Evolutionary conservation across 1,140 invertebrate genomes (phyloP), one percentile per base, ranked within the genome.

Genomic region (Agrilus planipennis): DNA sequence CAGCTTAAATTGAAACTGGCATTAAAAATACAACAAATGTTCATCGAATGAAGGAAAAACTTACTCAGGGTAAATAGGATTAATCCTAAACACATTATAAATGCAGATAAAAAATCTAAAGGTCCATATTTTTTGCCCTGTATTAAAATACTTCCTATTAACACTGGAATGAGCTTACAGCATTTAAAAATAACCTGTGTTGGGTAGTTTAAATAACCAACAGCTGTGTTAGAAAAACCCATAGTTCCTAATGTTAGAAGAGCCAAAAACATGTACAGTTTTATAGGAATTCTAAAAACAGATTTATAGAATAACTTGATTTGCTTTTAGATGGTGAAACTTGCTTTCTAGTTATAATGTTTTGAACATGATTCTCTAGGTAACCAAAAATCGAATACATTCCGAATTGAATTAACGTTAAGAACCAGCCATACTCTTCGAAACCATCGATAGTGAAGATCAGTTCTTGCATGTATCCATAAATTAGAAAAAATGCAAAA

Each of bases 171-270:
- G 0, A 97, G 70, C 67, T 97, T 97, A 58, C 93, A 97, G 58
- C 90, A 94, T 65, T 92, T 92, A 58, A 92, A 92, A 50, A 92
- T 90, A n/a, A 92, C 77, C 65, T 84, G 73, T 1, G 88, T 92
- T 14, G 93, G 91, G 65, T 95, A 97, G 64, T 96, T 97, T 0
- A 97, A 66, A 63, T 94, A 94, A 28, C 84, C 89, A n/a, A 96
- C 67, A 4, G 90, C 91, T 9, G 89, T 78, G 67, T 97, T 96
- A 2, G 91, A 95, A 50, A 96, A 76, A 1, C 89, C 89, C 89
- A 97, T 97, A 9, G 92, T 96, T 0, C 87, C 88, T 4, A 96
- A 70, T 0, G 91, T 93, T 17, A 95, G 62, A 20, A 89, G 71
- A 27, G 89, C 89, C 34, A 95, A 62, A 23, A 92, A 53, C 30